phyloP scores from a whole-genome alignment of 2,888 invertebrate species.

The Myopa tessellatipennis region DNA sequence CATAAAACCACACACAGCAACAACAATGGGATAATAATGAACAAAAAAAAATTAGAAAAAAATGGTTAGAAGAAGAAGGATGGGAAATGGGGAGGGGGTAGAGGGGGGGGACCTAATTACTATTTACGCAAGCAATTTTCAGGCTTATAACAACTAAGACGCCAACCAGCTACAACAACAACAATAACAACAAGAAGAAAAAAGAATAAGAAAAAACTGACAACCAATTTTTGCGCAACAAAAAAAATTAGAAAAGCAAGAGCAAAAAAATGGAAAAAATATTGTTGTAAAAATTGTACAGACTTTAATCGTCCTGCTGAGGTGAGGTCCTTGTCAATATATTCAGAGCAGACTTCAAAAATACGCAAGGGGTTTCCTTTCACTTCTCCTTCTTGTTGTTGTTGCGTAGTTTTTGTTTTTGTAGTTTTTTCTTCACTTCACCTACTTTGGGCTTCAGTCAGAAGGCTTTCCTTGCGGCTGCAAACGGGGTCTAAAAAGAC shows the following conservation, averaged over 20 bases:
- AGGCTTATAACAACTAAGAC: conserved; percentile 13
- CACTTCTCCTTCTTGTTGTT: not conserved
- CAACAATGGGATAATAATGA: not conserved
- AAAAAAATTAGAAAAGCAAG: not conserved
- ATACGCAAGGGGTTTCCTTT: not conserved
- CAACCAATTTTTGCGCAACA: not conserved
- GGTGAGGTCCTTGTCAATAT: conserved; percentile 44
- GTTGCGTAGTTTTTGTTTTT: not conserved
- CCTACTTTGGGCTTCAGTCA: not conserved
- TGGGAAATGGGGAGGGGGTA: too few relatives aligned
- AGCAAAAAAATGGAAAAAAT: too few relatives aligned
- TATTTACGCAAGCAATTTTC: conserved; percentile 49
- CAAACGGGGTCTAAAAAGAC: too few relatives aligned
- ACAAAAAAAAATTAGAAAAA: too few relatives aligned
- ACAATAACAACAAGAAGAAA: conserved; percentile 5
- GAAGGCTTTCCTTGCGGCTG: not conserved
- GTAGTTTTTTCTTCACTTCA: not conserved
- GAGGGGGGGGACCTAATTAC: conserved; percentile 55
- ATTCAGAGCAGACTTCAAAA: conserved; percentile 34
- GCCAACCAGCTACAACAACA: conserved; percentile 22
- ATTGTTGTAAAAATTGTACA: conserved; percentile 16
- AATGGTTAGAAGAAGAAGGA: too few relatives aligned
- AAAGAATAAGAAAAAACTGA: not conserved
- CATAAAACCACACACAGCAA: conserved; percentile 11
- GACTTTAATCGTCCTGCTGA: conserved; percentile 37